These are phyloP conservation scores for Lepeophtheirus nordmannii DNA, from an alignment of 2,888 invertebrate genomes.

Conservation along the genomic window DNA sequence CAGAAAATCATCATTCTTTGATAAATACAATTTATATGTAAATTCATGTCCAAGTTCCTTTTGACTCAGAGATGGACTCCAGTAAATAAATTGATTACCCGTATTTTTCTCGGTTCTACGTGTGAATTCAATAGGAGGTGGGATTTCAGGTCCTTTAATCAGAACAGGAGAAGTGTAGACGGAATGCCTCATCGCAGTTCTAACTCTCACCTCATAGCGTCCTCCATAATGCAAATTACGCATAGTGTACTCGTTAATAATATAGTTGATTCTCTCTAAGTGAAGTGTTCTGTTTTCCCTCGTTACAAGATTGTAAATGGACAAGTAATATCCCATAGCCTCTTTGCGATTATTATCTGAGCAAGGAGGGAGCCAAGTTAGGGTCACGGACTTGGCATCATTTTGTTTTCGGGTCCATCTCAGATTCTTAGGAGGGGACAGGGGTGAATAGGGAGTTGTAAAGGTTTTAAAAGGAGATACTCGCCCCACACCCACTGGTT, in stretches of 20 bases:
- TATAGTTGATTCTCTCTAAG: conserved; percentile 38
- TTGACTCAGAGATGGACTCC: conserved; percentile 25
- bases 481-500: conserved; percentile 27
- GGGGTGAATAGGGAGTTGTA: conserved; percentile 46
- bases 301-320: neutral
- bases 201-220: conserved; percentile 34
- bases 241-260: conserved; percentile 31
- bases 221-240: conserved; percentile 38
- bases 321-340: neutral
- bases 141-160: conserved; percentile 43
- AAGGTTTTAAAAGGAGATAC: conserved; percentile 32
- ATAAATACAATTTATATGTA: conserved; percentile 18
- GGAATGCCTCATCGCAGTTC: neutral
- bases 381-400: conserved; percentile 15
- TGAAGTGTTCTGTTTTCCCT: conserved; percentile 33
- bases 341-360: neutral
- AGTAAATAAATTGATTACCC: conserved; percentile 26
- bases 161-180: conserved; percentile 35
- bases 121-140: conserved; percentile 48
- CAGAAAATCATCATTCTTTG: conserved; percentile 27
- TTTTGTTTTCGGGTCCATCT: conserved; percentile 29
- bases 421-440: conserved; percentile 53
- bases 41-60: conserved; percentile 25
- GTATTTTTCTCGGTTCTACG: conserved; percentile 45
- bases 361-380: neutral